Base-by-base conservation (phyloP, 2,113 vertebrate genomes). In the Oreochromis tanganicae region DNA sequence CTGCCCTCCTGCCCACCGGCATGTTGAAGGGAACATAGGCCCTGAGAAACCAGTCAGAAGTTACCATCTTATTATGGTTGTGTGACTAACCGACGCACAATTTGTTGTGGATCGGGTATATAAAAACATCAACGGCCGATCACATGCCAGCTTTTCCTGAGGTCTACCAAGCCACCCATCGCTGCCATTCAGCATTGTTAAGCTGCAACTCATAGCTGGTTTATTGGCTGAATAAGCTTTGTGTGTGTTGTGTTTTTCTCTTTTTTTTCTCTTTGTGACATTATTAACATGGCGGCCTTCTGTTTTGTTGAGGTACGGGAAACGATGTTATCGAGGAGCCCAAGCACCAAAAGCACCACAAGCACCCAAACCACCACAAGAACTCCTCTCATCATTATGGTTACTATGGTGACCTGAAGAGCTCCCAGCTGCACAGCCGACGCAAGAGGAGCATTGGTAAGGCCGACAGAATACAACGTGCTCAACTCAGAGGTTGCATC, bases 361-460 rank as follows among this genome's bases (percentile, higher is more conserved):
- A 96, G 75, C 88, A 94, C 71, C 97, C 96, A 4, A 95, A 95
- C 81, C 94, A 97, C 92, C 97, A 96, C 14, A 96, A 95, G 91
- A 95, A 96, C 93, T 90, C 88, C 88, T 95, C 95, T 50, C 86
- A 68, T 54, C 93, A 94, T 63, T 87, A 95, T 50, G 96, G 95
- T 93, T 97, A 97, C 96, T 97, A 97, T 95, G 96, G 91, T 8
- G 96, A 97, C 52, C 97, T 98, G 94, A 98, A 97, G 95, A 97
- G 93, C 91, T 97, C 96, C 5, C 97, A 97, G 94, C 96, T 97
- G 66, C 96, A 98, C 93, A 97, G 97, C 91, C 97, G 98, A 91
- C 98, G 97, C 93, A 97, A 96, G 93, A 95, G 98, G 93, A 99
- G 98, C 89, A 95, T 99, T 5, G 98, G 98, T 99, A 96, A 98